Conservation (phyloP, 2,888 invertebrate genomes). For the Lycocerus yunnanus region DNA sequence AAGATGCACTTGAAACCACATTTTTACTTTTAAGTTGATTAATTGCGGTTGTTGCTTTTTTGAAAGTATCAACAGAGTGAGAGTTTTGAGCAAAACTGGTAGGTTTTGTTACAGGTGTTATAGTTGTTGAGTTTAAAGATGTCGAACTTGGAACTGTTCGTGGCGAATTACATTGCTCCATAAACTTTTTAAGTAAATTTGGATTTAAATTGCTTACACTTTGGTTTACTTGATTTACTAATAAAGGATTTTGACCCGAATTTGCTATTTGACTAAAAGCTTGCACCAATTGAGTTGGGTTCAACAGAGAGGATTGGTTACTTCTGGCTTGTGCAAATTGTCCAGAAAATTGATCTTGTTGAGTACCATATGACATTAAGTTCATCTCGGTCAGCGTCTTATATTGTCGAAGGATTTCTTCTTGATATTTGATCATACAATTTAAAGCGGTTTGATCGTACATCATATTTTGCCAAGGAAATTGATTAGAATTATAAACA, state of each 20-base stretch:
- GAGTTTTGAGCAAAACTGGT: background rate
- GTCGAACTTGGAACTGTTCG: background rate
- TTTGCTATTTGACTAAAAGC: slow-evolving; percentile 33
- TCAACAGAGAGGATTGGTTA: slow-evolving; percentile 19
- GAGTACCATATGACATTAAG: slow-evolving; percentile 9
- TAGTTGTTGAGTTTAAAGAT: background rate
- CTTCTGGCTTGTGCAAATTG: slow-evolving; percentile 13
- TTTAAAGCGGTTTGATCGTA: slow-evolving; percentile 46
- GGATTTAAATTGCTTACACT: slow-evolving; percentile 35
- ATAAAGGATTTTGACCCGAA: slow-evolving; percentile 32
- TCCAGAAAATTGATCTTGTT: slow-evolving; percentile 6
- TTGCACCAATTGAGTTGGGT: slow-evolving; percentile 36
- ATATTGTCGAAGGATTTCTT: slow-evolving; percentile 54
- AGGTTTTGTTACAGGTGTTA: background rate
- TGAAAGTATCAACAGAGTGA: background rate
- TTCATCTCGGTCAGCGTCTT: slow-evolving; percentile 41
- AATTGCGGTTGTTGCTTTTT: background rate
- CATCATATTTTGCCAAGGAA: slow-evolving; percentile 45
- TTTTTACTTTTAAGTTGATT: background rate
- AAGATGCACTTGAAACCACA: background rate
- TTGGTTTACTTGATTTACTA: slow-evolving; percentile 33
- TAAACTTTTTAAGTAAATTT: slow-evolving; percentile 36
- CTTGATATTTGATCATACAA: slow-evolving; percentile 54
- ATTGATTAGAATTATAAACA: slow-evolving; percentile 31
- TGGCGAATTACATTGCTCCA: slow-evolving; percentile 7